Evolutionary conservation across 2,888 invertebrate genomes (phyloP), one percentile per base, ranked within the genome.

Genomic region (Cybosia mesomella): DNA sequence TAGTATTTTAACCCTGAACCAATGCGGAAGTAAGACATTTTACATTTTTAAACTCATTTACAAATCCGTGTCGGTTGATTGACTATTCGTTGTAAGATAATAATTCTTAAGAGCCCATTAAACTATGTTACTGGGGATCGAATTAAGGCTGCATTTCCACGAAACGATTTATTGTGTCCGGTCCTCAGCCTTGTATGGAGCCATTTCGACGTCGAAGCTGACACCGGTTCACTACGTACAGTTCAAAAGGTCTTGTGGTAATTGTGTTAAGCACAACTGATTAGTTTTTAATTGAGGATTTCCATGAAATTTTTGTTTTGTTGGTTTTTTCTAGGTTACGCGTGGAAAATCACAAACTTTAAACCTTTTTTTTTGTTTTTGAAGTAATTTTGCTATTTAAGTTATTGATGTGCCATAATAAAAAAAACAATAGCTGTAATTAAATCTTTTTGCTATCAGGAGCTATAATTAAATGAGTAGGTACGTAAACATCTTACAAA

Each of bases 1-100:
- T 21, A 21, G 9, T 63, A 63, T 34, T 53, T 53, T 63, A 22
- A 36, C n/a, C 34, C 34, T 54, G 15, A 54, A 54, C 22, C 54
- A 36, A 22, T 53, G 34, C 34, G 36, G 63, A 22, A 63, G 11
- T 22, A 2, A 53, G 15, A 10, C 54, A 32, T 36, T 63, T 49
- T 34, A 22, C 18, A 53, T 62, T 28, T n/a, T 32, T 34, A 58
- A 34, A 32, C 34, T 34, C 18, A n/a, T 58, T 34, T 28, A 28
- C 28, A 18, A 49, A 49, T 61, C 49, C 49, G 49, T 11, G 61
- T 61, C 28, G 1, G 15, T 43, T 18, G 11, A 7, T 49, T 11
- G n/a, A n/a, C n/a, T 28, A 28, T 28, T 28, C 28, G 28, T 28
- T 28, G 28, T 28, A 28, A 28, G 28, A 28, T 28, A 28, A 28